Base-by-base conservation (phyloP, 2,113 vertebrate genomes). In the Tragelaphus strepsiceros region DNA sequence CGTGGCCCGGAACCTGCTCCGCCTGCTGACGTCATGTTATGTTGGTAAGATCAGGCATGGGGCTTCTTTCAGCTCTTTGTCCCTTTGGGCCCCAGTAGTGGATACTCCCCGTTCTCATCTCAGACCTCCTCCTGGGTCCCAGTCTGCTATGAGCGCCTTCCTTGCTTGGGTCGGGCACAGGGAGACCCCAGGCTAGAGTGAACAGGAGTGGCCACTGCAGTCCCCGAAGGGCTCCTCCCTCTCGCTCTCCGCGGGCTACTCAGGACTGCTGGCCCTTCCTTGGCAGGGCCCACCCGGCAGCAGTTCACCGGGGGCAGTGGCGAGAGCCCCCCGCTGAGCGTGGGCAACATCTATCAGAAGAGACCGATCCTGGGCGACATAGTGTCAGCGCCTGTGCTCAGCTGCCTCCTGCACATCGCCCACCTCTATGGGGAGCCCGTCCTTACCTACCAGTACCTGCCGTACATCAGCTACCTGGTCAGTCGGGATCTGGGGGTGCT, bases 401-500 rank as follows among this genome's bases (percentile, higher is more conserved):
- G 99, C 94, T 99, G 99, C 95, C 99, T 99, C 0, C 98, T 99
- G 96, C 99, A 99, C 1, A 97, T 99, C 17, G 99, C 99, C 2
- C 99, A 99, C 95, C 99, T 99, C 54, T 99, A 99, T 2, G 99
- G 99, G 97, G 99, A 99, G 94, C 99, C 99, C 0, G 99, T 99
- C 74, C 99, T 99, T 90, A 99, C 99, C 26, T 99, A 99, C 97
- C 99, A 99, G 98, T 99, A 99, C 98, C 99, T 99, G 98, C 99
- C 99, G 94, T 99, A 99, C 98, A 99, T 99, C 98, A 99, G 99
- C 98, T 99, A 99, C 98, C 98, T 99, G 99, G 99, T 99, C 97
- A 98, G 98, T 99, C 12, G 1, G 59, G 56, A 35, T 13, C n/a
- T 28, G 67, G 84, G 88, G 61, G 51, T 46, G 54, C 61, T 59